A percentile compares a stretch with the other conserved stretches of the same genome.
Evolutionary conservation across 1,140 invertebrate species (phyloP).

Genomic region (Dendroctonus ponderosae): DNA sequence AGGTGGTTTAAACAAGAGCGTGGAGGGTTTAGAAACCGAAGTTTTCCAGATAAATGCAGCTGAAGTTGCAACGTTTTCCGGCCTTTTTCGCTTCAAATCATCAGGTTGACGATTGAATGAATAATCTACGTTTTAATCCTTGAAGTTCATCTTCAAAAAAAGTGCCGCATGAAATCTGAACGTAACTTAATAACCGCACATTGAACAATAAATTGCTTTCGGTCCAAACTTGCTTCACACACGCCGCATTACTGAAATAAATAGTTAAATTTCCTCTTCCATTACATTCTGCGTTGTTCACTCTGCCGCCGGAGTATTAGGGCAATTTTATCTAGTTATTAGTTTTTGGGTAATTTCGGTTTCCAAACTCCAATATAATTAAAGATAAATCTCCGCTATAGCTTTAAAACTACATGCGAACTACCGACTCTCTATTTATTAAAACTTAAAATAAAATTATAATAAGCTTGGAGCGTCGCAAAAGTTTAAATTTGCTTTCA

Average conservation of each 20-base stretch:
- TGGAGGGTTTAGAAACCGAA: too few relatives aligned
- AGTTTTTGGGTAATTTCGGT: conserved; percentile 33
- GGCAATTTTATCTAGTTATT: conserved; percentile 35
- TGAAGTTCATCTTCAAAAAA: too few relatives aligned
- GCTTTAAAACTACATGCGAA: conserved; percentile 27
- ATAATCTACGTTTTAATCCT: too few relatives aligned
- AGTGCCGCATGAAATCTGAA: conserved; percentile 10
- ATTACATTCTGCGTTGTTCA: conserved; percentile 21
- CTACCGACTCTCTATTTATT: conserved; percentile 26
- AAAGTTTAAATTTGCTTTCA: background rate
- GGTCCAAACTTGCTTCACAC: conserved; percentile 18
- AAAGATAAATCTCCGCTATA: conserved; percentile 31
- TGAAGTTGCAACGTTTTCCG: too few relatives aligned
- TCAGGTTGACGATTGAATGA: too few relatives aligned
- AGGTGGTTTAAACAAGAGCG: too few relatives aligned
- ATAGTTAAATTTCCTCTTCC: conserved; percentile 33
- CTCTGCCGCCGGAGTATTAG: conserved; percentile 27
- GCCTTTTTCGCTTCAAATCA: too few relatives aligned
- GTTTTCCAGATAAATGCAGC: too few relatives aligned
- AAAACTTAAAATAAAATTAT: conserved; percentile 23
- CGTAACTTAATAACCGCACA: conserved; percentile 26
- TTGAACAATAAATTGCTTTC: conserved; percentile 34
- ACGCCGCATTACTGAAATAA: conserved; percentile 27
- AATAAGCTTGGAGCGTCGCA: conserved; percentile 10
- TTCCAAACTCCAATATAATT: conserved; percentile 35